Base-by-base conservation (phyloP, 2,113 vertebrate genomes). In the Hemichromis elongatus region DNA sequence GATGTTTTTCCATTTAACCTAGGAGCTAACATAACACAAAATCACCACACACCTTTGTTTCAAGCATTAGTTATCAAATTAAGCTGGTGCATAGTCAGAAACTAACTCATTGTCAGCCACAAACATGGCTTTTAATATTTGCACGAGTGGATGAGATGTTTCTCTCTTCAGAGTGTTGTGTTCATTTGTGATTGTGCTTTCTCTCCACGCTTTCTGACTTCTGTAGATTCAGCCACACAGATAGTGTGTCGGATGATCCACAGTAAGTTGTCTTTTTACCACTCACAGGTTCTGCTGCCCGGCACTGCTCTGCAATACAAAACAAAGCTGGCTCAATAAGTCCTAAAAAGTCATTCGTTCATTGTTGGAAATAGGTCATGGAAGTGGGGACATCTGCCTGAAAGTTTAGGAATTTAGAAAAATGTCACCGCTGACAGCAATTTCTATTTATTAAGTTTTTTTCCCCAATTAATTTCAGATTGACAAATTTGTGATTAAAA, bases 231-330 rank as follows among this genome's bases (percentile, higher is more conserved):
- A 96, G 96, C 96, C 96, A 94, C 91, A 97, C 96, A 96, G 96
- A 96, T 96, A 96, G 96, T 97, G 97, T 97, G 95, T 98, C 98
- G 96, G 97, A 97, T 96, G 97, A 98, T 90, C 93, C 96, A 92
- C 97, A 98, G 98, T 99, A 99, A 99, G 98, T 99, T 77, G 30
- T 61, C 37, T 37, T 73, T 50, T 77, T 68, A 21, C 56, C 77
- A 30, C 37, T 82, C 13, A 53, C 63, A 82, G 45, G 19, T 57
- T 68, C 66, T 8, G 55, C 70, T 75, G 45, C 73, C 63, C 40
- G 3, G 78, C 85, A 5, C 85, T 73, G 86, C 88, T 91, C 47
- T 68, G 66, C 70, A 50, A 42, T 56, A 5, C 26, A 21, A 55
- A 82, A 35, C 59, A 80, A 45, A 63, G 6, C 50, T 59, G 70